These are phyloP conservation scores for Leucoma salicis DNA, from an alignment of 2,888 invertebrate genomes.

Conservation along the genomic window DNA sequence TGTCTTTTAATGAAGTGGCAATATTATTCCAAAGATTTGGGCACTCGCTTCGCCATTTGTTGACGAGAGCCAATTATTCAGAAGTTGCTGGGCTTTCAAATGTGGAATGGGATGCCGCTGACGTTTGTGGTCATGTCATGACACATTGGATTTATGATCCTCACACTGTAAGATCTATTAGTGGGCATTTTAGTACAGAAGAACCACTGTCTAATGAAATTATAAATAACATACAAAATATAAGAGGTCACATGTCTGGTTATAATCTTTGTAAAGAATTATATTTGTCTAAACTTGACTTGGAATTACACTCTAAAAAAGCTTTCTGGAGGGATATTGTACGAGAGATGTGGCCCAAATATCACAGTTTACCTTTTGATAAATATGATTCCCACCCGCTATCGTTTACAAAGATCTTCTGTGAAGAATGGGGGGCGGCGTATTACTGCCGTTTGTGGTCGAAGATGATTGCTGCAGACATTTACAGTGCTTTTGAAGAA, in stretches of 20 bases:
- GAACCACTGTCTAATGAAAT: slow-evolving; percentile 86
- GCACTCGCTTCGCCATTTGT: slow-evolving; percentile 91
- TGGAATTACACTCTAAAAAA: slow-evolving; percentile 89
- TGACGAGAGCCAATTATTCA: slow-evolving; percentile 90
- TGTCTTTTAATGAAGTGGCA: slow-evolving; percentile 89
- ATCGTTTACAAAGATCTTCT: slow-evolving; percentile 91
- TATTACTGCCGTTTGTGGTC: slow-evolving; percentile 95
- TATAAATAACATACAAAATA: slow-evolving; percentile 83
- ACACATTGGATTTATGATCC: slow-evolving; percentile 89
- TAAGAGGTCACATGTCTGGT: slow-evolving; percentile 89
- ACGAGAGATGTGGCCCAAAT: slow-evolving; percentile 89
- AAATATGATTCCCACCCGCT: slow-evolving; percentile 93
- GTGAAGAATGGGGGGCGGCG: slow-evolving; percentile 92
- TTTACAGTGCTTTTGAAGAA: slow-evolving; percentile 92
- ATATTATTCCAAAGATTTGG: slow-evolving; percentile 93
- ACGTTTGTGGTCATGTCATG: slow-evolving; percentile 92
- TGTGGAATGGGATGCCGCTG: slow-evolving; percentile 96
- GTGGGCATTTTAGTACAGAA: slow-evolving; percentile 88
- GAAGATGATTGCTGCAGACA: slow-evolving; percentile 94
- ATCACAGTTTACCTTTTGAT: slow-evolving; percentile 88
- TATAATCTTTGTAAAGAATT: slow-evolving; percentile 90
- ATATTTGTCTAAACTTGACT: slow-evolving; percentile 90
- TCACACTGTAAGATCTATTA: slow-evolving; percentile 82
- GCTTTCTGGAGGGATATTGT: slow-evolving; percentile 93
- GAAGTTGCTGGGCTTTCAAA: slow-evolving; percentile 93